These are phyloP conservation scores for Echiichthys vipera DNA, from an alignment of 2,797 vertebrate species.

Conservation along the genomic window DNA sequence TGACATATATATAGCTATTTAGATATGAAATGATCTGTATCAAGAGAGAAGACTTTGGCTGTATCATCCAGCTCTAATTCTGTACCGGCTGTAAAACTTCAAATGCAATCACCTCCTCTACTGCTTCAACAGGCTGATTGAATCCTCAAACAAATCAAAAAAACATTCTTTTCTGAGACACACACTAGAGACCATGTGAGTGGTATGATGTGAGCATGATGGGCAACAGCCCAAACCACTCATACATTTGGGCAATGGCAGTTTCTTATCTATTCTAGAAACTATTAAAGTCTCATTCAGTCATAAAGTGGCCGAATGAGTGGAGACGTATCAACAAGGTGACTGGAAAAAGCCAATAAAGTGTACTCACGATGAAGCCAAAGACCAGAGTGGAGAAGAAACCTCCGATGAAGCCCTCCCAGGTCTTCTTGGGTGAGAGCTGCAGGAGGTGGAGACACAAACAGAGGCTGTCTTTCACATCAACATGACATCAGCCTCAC, in stretches of 20 bases:
- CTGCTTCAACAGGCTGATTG: no score
- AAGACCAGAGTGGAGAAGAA: constrained; percentile 96
- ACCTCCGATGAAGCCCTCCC: constrained; percentile 99
- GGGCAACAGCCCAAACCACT: background rate
- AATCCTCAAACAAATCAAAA: background rate
- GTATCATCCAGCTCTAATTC: no score
- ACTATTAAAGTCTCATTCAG: no score
- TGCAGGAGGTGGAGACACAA: constrained; percentile 61
- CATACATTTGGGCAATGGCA: background rate
- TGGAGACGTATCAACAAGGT: no score
- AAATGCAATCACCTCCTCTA: no score
- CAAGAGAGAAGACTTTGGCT: no score
- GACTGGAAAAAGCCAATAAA: background rate
- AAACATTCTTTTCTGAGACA: background rate
- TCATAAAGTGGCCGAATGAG: no score
- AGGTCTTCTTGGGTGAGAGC: constrained; percentile 99
- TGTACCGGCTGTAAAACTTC: no score
- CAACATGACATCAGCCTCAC: background rate
- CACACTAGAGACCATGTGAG: background rate
- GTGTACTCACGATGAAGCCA: constrained; percentile 92
- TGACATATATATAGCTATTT: no score
- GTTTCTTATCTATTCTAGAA: background rate
- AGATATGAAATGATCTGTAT: no score
- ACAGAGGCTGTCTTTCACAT: constrained; percentile 29
- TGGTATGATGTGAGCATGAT: background rate